Conservation (phyloP, 2,113 vertebrate genomes). For the Pterophyllum scalare region DNA sequence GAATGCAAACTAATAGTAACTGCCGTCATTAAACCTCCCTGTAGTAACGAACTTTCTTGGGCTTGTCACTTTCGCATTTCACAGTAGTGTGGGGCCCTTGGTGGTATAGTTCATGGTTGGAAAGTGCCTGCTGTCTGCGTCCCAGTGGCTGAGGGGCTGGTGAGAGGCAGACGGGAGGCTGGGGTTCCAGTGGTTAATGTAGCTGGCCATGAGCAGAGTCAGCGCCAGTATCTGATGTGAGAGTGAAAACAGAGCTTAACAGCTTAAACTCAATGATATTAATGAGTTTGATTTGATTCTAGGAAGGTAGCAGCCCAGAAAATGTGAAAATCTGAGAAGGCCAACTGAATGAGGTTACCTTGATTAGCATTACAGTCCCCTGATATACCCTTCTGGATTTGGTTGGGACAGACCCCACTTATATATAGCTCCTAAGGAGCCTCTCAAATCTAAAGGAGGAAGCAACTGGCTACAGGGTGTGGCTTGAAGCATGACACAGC, state of each 20-base stretch:
- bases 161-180: slow-evolving; percentile 51
- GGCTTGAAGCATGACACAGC: too few species aligned
- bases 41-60: slow-evolving; percentile 10
- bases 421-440: too few species aligned
- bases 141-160: slow-evolving; percentile 75
- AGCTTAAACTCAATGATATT: slow-evolving; percentile 13
- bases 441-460: too few species aligned
- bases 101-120: slow-evolving; percentile 83
- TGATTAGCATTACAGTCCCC: slow-evolving; percentile 13
- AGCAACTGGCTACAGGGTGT: too few species aligned
- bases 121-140: slow-evolving; percentile 83
- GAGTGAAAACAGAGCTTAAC: neutral
- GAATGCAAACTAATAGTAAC: slow-evolving; percentile 9
- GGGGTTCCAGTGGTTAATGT: slow-evolving; percentile 85
- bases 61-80: slow-evolving; percentile 41
- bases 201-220: slow-evolving; percentile 90
- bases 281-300: slow-evolving; percentile 40
- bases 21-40: neutral
- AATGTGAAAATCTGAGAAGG: slow-evolving; percentile 23
- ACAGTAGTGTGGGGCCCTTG: slow-evolving; percentile 89
- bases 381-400: too few species aligned
- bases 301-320: slow-evolving; percentile 2
- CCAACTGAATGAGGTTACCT: neutral
- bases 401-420: too few species aligned
- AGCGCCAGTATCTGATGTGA: slow-evolving; percentile 85